These are phyloP conservation scores for Apis dorsata DNA, from an alignment of 1,140 invertebrate species.

Conservation along the genomic window DNA sequence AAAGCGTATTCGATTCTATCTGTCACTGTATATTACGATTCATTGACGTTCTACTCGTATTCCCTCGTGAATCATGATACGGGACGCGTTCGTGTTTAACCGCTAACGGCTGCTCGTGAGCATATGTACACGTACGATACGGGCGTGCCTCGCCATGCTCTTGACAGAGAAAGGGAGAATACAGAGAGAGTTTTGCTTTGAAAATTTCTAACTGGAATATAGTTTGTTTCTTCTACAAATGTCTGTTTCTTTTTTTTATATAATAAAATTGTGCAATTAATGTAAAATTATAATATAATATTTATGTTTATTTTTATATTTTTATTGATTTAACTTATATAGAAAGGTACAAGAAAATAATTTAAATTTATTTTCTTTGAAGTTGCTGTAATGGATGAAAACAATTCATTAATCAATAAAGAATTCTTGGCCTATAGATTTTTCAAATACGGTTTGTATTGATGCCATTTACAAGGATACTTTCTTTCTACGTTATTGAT, in stretches of 20 bases:
- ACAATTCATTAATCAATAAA: not conserved
- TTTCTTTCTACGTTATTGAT: not conserved
- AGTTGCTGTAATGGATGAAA: not conserved
- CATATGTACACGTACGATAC: slow-evolving; percentile 51
- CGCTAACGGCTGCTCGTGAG: slow-evolving; percentile 47
- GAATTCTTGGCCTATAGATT: not conserved
- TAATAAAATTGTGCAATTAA: not conserved
- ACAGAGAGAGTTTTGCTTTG: slow-evolving; percentile 10
- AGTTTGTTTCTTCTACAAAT: not conserved
- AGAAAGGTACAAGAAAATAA: not conserved
- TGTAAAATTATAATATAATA: not conserved
- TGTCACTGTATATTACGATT: slow-evolving; percentile 51
- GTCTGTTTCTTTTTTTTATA: not conserved
- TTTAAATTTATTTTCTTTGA: not conserved
- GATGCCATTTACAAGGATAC: not conserved
- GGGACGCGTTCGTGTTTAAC: slow-evolving; percentile 67
- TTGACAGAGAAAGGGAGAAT: slow-evolving; percentile 44
- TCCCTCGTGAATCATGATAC: slow-evolving; percentile 65
- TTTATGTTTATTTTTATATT: not conserved
- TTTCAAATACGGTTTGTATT: not conserved
- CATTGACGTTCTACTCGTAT: slow-evolving; percentile 63
- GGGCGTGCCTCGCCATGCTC: slow-evolving; percentile 58
- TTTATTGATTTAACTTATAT: not conserved
- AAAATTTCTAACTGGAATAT: slow-evolving; percentile 10
- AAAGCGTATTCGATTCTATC: slow-evolving; percentile 14